Evolutionary conservation across 2,888 invertebrate species (phyloP).

Genomic region (Germaria angustata): DNA sequence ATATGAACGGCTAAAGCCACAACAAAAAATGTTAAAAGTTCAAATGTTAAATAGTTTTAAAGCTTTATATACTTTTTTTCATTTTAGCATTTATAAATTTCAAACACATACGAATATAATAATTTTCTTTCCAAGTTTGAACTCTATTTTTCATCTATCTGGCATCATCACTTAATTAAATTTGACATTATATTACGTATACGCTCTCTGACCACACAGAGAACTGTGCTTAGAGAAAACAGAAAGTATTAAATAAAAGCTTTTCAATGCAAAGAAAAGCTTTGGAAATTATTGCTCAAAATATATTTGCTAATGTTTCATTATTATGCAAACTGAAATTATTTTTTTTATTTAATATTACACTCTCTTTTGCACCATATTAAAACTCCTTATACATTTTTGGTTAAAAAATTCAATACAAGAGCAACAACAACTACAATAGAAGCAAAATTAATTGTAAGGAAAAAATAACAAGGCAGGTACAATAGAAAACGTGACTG

Average conservation of each 20-base stretch:
- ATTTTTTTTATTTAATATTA: background rate
- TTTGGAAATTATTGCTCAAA: background rate
- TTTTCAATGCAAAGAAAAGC: conserved; percentile 36
- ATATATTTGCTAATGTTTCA: background rate
- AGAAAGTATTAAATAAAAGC: conserved; percentile 15
- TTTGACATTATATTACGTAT: conserved; percentile 2
- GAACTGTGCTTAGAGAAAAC: too few species aligned
- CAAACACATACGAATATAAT: too few species aligned
- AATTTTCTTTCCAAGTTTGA: background rate
- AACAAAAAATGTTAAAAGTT: too few species aligned
- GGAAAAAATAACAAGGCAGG: background rate
- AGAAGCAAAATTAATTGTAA: background rate
- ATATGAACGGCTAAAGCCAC: too few species aligned
- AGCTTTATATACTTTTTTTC: too few species aligned
- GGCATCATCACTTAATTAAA: background rate
- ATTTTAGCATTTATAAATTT: too few species aligned
- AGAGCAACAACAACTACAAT: conserved; percentile 23
- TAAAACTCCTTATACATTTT: background rate
- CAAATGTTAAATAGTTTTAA: too few species aligned
- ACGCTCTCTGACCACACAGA: conserved; percentile 1
- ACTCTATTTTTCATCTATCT: background rate
- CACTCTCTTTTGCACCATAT: background rate
- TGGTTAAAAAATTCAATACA: background rate
- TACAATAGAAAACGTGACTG: conserved; percentile 61
- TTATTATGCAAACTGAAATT: too few species aligned